Evolutionary conservation across 2,888 invertebrate genomes (phyloP).

Genomic region (Nezara viridula): DNA sequence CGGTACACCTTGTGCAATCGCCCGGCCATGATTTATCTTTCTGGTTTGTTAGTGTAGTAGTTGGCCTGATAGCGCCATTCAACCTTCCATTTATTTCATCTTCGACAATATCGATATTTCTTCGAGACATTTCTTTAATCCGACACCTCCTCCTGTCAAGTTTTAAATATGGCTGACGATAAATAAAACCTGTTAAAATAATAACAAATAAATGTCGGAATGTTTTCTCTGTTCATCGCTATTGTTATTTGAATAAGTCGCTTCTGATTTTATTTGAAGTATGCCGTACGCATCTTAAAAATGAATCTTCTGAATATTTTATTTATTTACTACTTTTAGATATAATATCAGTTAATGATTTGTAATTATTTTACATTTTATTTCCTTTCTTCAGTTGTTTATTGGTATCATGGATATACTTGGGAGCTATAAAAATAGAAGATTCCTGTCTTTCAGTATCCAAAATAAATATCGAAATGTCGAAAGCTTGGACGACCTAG

Average conservation of each 20-base stretch:
- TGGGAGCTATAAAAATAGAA: no score
- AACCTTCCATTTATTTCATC: slow-evolving; percentile 29
- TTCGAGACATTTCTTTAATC: background rate
- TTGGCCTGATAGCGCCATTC: slow-evolving; percentile 37
- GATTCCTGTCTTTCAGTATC: no score
- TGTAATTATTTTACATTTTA: no score
- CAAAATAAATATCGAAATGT: no score
- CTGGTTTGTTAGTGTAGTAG: slow-evolving; percentile 34
- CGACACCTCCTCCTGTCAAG: slow-evolving; percentile 6
- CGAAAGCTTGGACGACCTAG: no score
- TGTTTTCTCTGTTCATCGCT: background rate
- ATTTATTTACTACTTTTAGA: no score
- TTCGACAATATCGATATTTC: slow-evolving; percentile 42
- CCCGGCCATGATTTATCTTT: background rate
- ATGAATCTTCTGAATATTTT: background rate
- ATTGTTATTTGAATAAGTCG: background rate
- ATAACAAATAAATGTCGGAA: background rate
- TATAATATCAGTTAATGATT: no score
- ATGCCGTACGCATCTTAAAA: background rate
- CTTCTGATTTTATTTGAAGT: background rate
- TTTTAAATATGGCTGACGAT: background rate
- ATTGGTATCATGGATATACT: no score
- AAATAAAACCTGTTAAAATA: slow-evolving; percentile 15
- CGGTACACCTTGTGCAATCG: slow-evolving; percentile 43
- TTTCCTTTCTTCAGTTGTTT: no score